These are phyloP conservation scores for Ceyx margarethae DNA, from an alignment of 2,113 vertebrate species.

Conservation along the genomic window DNA sequence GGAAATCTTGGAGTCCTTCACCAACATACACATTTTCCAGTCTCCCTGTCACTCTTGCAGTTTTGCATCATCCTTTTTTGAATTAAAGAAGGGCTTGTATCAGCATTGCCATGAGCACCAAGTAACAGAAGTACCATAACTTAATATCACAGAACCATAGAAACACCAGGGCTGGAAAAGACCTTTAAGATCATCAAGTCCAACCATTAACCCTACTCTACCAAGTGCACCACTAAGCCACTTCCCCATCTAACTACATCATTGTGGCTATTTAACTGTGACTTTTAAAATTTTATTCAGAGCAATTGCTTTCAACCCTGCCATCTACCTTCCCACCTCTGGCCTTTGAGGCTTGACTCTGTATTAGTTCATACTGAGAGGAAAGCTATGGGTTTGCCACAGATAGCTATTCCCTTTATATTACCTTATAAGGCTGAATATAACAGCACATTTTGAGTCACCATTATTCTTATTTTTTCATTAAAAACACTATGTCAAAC, in stretches of 20 bases:
- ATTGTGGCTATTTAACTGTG: background rate
- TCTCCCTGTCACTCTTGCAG: background rate
- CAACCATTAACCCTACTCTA: too few species aligned
- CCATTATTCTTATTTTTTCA: background rate
- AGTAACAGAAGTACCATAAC: background rate
- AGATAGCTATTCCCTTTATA: background rate
- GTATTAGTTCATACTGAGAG: background rate
- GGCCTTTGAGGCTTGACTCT: background rate
- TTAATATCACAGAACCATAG: background rate
- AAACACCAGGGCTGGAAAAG: too few species aligned
- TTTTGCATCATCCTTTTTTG: background rate
- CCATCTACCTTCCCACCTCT: background rate
- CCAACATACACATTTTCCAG: background rate
- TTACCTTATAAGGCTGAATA: background rate
- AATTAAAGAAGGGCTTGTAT: background rate
- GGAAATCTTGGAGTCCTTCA: background rate
- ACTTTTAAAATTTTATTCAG: background rate
- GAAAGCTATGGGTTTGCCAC: background rate
- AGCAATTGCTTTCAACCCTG: background rate
- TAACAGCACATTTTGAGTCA: background rate
- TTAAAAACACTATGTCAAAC: background rate
- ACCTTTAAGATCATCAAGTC: too few species aligned
- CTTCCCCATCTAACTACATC: background rate
- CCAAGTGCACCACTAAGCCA: too few species aligned
- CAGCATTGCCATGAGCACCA: background rate